Conservation (phyloP, 2,888 invertebrate species). For the Aporophyla nigra region DNA sequence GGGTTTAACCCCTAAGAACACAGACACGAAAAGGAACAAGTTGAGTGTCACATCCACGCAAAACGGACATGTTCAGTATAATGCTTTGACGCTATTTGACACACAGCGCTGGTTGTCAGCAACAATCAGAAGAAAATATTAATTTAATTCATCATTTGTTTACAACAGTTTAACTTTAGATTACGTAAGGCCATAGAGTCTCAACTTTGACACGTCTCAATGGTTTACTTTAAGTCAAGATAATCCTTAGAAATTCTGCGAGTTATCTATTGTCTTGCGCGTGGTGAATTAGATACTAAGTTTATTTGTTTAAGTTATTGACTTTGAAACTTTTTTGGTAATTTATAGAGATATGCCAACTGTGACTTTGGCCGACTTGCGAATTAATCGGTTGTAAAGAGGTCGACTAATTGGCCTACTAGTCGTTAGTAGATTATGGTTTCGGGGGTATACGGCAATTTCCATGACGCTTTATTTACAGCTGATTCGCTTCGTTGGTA, state of each 20-base stretch:
- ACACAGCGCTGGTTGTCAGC: not conserved
- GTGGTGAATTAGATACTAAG: constrained; percentile 12
- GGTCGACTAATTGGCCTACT: too few species aligned
- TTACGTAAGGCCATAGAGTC: not conserved
- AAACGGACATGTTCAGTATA: not conserved
- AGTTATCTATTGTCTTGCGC: constrained; percentile 6
- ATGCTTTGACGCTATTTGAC: not conserved
- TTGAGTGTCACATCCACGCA: too few species aligned
- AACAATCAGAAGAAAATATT: not conserved
- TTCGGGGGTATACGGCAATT: too few species aligned
- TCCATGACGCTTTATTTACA: too few species aligned
- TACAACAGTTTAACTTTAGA: not conserved
- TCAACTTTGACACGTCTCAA: not conserved
- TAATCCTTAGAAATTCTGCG: constrained; percentile 15
- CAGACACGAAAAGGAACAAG: too few species aligned
- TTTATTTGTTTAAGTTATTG: not conserved
- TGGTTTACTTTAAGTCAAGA: not conserved
- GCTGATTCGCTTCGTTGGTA: too few species aligned
- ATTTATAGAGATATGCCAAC: not conserved
- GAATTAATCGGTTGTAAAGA: too few species aligned
- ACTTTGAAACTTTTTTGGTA: not conserved
- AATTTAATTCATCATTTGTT: not conserved
- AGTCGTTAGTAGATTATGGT: too few species aligned
- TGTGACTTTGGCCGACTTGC: too few species aligned
- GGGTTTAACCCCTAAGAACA: too few species aligned